Evolutionary conservation across 2,888 invertebrate species (phyloP), one percentile per base, ranked within the genome.

Genomic region (Linnaemya vulpina): DNA sequence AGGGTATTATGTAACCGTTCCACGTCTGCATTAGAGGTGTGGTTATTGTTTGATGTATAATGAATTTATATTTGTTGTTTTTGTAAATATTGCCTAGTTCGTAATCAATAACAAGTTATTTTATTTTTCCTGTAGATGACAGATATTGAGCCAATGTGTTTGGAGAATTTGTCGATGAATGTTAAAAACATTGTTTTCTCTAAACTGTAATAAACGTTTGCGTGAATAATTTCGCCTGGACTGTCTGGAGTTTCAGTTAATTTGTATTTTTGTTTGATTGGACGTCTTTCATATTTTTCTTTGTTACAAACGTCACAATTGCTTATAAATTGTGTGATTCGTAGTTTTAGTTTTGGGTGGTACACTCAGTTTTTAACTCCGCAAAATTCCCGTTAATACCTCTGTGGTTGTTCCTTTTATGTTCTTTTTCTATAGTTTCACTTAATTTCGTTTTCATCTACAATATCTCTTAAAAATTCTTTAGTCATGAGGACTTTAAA

Each of bases 111-210:
- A 55, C 15, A 30, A 30, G 3, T 58, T 55, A n/a, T 22, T 58
- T 71, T 43, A 71, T 58, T 9, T 71, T 75, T 4, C 87, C 86
- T 15, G 82, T 60, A 22, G 60, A 73, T 1, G 43, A 73, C 7
- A 73, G 1, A 11, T 60, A 70, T 55, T 70, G 70, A 8, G 70
- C 17, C 3, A 55, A 40, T 20, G 53, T 46, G 30, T 58, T 73
- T 71, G 8, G 82, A 75, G 25, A 83, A 63, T 25, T 83, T 83
- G 10, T 68, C 70, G 10, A 78, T 78, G 43, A 68, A 70, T 62
- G 74, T 78, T 20, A 74, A 62, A 20, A 78, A 74, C 35, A 79
- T 20, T 7, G 49, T 78, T n/a, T 62, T 83, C 17, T 46, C 53
- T 55, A 65, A 55, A 35, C 67, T 75, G 3, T 60, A 68, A 8